A percentile compares a stretch with the other conserved stretches of the same genome.
Conservation (phyloP, 2,797 vertebrate genomes). For the Tiaroga cobitis region DNA sequence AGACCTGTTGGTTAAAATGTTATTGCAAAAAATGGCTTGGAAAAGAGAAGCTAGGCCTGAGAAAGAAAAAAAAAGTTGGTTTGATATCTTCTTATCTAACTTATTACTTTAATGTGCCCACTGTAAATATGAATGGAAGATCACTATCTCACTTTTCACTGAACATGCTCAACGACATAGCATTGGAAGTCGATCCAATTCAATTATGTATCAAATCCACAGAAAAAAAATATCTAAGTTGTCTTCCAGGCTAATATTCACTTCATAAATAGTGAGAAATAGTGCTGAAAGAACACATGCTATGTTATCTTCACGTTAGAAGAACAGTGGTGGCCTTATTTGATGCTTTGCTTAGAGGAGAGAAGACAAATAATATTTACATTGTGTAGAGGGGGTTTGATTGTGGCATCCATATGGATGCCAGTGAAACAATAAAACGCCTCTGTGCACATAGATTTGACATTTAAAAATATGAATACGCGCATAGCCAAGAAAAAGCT, state of each 20-base stretch:
- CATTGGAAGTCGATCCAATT: background rate
- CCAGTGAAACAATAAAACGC: background rate
- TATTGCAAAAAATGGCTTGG: background rate
- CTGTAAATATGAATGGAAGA: background rate
- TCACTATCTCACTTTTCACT: background rate
- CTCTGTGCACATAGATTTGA: constrained; percentile 24
- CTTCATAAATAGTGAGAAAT: constrained; percentile 39
- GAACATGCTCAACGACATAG: background rate
- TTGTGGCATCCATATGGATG: constrained; percentile 17
- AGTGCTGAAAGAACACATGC: constrained; percentile 45
- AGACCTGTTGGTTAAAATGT: background rate
- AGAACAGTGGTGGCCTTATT: background rate
- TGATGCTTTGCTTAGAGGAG: background rate
- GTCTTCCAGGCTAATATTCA: constrained; percentile 49
- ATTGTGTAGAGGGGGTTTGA: background rate
- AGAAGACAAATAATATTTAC: constrained; percentile 1
- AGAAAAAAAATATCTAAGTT: constrained; percentile 15
- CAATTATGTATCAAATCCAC: constrained; percentile 12
- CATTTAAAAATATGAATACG: constrained; percentile 36
- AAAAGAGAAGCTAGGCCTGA: background rate
- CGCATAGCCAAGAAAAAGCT: constrained; percentile 14
- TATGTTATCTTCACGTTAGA: background rate
- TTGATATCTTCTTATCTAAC: background rate
- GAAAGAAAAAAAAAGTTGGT: background rate
- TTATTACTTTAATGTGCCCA: background rate